Conservation (phyloP, 2,797 vertebrate species). For the Sebastes steindachneri region DNA sequence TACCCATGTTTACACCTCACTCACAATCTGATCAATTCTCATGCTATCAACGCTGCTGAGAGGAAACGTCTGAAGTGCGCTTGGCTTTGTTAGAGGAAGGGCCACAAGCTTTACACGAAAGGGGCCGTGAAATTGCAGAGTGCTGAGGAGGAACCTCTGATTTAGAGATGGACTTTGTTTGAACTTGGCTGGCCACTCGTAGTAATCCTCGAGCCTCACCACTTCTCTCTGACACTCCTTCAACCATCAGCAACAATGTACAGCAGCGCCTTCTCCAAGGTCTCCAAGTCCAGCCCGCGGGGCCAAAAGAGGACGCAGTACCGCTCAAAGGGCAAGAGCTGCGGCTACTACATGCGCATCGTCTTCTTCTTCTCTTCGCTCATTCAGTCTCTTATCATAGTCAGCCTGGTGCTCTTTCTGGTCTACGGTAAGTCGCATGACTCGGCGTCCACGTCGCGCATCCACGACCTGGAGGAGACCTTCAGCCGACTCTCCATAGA, state of each 20-base stretch:
- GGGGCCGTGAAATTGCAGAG: constrained; percentile 5
- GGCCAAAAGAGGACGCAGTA: constrained; percentile 69
- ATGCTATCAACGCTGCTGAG: constrained; percentile 20
- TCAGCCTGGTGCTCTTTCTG: constrained; percentile 95
- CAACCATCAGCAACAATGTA: constrained; percentile 70
- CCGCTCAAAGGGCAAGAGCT: constrained; percentile 80
- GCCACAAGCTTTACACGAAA: neutral
- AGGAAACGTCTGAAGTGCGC: constrained; percentile 55
- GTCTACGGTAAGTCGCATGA: constrained; percentile 89
- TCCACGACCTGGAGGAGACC: constrained; percentile 81
- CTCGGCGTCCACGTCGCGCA: constrained; percentile 71
- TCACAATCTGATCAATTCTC: constrained; percentile 47
- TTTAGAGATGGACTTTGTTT: neutral
- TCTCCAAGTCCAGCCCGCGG: constrained; percentile 66
- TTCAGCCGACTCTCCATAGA: constrained; percentile 76
- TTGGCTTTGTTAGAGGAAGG: constrained; percentile 10
- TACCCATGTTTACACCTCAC: constrained; percentile 44
- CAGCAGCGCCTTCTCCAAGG: constrained; percentile 75
- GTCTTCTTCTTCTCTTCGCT: constrained; percentile 94
- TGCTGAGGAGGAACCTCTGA: neutral
- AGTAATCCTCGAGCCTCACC: neutral
- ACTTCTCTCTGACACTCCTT: neutral
- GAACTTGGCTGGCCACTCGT: neutral
- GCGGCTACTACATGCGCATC: constrained; percentile 91
- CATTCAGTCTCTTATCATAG: constrained; percentile 94